These are phyloP conservation scores for Nomada lathburiana DNA, from an alignment of 2,888 invertebrate genomes.

Conservation along the genomic window DNA sequence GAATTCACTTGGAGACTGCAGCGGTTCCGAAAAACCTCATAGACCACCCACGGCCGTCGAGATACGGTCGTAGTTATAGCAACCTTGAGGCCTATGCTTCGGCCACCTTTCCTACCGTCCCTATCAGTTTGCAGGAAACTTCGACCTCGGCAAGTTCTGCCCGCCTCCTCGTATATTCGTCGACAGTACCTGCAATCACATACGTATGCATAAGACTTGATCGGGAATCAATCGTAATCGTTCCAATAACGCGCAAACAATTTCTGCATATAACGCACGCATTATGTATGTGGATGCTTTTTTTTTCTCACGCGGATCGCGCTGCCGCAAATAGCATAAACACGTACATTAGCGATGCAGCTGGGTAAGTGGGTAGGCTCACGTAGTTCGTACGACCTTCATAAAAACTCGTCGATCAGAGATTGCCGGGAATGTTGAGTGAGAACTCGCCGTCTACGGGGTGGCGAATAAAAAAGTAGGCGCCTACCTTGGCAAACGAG, in stretches of 20 bases:
- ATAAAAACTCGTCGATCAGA: constrained; percentile 79
- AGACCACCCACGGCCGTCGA: constrained; percentile 38
- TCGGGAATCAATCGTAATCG: background rate
- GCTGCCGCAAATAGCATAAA: constrained; percentile 69
- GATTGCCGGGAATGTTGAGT: constrained; percentile 76
- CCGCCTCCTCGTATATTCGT: background rate
- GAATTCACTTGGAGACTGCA: constrained; percentile 22
- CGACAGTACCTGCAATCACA: background rate
- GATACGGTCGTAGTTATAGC: constrained; percentile 17
- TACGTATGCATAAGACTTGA: background rate
- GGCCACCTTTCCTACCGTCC: constrained; percentile 10
- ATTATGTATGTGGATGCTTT: background rate
- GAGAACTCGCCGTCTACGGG: constrained; percentile 70
- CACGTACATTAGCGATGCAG: constrained; percentile 60
- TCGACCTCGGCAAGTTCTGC: background rate
- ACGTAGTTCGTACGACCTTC: constrained; percentile 76
- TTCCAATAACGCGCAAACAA: background rate
- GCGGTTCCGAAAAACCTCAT: constrained; percentile 21
- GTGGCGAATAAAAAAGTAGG: constrained; percentile 65
- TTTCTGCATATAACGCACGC: background rate
- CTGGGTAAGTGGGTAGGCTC: constrained; percentile 55
- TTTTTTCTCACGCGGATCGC: constrained; percentile 10
- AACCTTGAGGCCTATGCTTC: constrained; percentile 23
- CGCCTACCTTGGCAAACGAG: constrained; percentile 39
- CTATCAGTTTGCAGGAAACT: constrained; percentile 12